A percentile compares a stretch with the other conserved stretches of the same genome.
phyloP scores from a whole-genome alignment of 2,797 vertebrate species.

The Podarcis lilfordi region DNA sequence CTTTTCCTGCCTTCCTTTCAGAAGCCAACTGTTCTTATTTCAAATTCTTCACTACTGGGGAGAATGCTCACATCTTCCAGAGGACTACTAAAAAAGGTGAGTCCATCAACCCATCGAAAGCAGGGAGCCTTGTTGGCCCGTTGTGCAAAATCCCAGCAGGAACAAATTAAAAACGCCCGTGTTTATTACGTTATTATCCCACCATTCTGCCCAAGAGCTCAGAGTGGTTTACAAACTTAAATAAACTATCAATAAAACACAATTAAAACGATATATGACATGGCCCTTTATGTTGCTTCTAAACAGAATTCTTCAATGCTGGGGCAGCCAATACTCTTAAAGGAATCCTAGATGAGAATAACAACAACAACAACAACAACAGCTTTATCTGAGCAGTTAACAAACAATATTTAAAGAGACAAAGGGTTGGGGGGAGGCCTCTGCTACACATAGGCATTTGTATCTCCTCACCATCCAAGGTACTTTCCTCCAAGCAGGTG shows the following conservation, averaged over 20 bases:
- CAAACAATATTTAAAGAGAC: too few relatives aligned
- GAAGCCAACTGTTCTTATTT: slow-evolving; percentile 93
- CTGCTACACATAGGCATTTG: neutral
- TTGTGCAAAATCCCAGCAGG: neutral
- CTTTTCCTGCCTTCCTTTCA: slow-evolving; percentile 57
- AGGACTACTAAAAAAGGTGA: slow-evolving; percentile 88
- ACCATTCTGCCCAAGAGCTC: neutral
- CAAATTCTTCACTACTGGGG: slow-evolving; percentile 92
- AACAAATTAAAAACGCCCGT: neutral
- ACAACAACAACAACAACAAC: too few relatives aligned
- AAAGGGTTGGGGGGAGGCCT: too few relatives aligned
- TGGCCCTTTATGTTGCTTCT: too few relatives aligned
- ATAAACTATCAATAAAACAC: too few relatives aligned
- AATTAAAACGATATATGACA: too few relatives aligned
- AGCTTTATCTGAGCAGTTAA: too few relatives aligned
- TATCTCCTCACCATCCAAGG: neutral
- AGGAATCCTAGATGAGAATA: too few relatives aligned
- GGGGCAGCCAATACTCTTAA: too few relatives aligned
- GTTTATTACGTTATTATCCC: neutral
- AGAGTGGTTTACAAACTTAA: neutral
- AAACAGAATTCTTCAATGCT: too few relatives aligned
- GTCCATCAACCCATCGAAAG: neutral
- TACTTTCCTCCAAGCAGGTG: neutral
- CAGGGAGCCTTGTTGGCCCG: neutral
- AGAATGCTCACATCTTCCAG: slow-evolving; percentile 89